These are phyloP conservation scores for Leucosticte australis DNA, from an alignment of 2,113 vertebrate species.

Conservation along the genomic window DNA sequence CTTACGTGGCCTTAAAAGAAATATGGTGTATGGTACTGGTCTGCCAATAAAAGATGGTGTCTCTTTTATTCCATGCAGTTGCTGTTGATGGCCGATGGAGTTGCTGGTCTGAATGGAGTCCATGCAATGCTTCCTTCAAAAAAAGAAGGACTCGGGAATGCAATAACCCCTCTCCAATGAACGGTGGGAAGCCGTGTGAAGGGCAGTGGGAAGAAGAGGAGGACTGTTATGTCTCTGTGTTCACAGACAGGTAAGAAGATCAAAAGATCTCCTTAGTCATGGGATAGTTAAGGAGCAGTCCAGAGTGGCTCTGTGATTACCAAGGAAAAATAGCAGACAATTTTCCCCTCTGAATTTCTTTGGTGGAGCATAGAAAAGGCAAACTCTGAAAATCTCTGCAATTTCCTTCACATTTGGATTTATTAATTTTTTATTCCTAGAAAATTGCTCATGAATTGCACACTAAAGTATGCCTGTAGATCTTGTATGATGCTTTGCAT, in stretches of 20 bases:
- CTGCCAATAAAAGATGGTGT: not conserved
- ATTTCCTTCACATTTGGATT: not conserved
- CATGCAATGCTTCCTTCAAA: slow-evolving; percentile 75
- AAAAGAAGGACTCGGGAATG: slow-evolving; percentile 79
- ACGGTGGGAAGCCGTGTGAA: slow-evolving; percentile 77
- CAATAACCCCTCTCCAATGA: slow-evolving; percentile 79
- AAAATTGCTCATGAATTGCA: not conserved
- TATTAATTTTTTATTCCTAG: not conserved
- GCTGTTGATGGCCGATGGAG: slow-evolving; percentile 86
- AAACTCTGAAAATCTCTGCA: not conserved
- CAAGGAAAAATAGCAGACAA: not conserved
- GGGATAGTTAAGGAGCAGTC: not conserved
- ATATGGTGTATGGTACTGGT: not conserved
- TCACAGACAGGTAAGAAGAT: slow-evolving; percentile 72
- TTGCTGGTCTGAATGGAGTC: slow-evolving; percentile 90
- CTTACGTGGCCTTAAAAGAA: not conserved
- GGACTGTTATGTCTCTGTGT: slow-evolving; percentile 82
- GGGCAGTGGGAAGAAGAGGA: slow-evolving; percentile 74
- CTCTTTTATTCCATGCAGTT: slow-evolving; percentile 65
- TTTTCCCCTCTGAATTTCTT: not conserved
- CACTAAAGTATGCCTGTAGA: not conserved
- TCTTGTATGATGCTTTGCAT: not conserved
- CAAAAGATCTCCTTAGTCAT: not conserved
- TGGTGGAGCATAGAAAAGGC: not conserved
- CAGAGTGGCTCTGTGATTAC: not conserved